Conservation (phyloP, 2,113 vertebrate genomes). For the Corvus hawaiiensis region DNA sequence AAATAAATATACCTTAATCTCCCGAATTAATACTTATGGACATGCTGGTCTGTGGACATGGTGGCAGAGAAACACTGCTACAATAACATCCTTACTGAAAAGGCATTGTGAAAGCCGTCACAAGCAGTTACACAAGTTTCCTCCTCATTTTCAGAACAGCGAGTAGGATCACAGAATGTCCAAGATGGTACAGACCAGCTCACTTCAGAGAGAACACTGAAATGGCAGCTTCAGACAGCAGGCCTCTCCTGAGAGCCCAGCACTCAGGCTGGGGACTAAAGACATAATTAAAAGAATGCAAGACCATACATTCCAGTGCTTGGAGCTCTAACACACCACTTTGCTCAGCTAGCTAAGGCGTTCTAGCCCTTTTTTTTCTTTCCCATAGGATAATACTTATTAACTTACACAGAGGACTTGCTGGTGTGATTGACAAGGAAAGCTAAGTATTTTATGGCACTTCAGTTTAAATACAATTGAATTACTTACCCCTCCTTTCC, state of each 20-base stretch:
- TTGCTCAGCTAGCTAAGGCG: background rate
- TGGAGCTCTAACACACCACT: background rate
- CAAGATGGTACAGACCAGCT: background rate
- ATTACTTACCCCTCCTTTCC: background rate
- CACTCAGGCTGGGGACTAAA: background rate
- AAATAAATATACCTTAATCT: background rate
- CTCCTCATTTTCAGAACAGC: background rate
- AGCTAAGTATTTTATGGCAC: slow-evolving; percentile 25
- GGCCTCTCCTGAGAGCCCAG: background rate
- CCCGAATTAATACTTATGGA: background rate
- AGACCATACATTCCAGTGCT: background rate
- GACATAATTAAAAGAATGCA: background rate
- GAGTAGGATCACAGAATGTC: background rate
- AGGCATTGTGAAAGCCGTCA: background rate
- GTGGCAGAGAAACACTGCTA: background rate
- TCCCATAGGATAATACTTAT: background rate
- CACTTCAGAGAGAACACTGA: background rate
- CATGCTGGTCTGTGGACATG: background rate
- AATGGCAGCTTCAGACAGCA: background rate
- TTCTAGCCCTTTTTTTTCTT: background rate
- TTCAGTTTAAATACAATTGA: slow-evolving; percentile 37
- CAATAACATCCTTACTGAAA: background rate
- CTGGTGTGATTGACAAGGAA: slow-evolving; percentile 42
- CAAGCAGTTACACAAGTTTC: background rate
- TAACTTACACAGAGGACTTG: background rate